Conservation (phyloP, 2,113 vertebrate species). For the Agapornis roseicollis region DNA sequence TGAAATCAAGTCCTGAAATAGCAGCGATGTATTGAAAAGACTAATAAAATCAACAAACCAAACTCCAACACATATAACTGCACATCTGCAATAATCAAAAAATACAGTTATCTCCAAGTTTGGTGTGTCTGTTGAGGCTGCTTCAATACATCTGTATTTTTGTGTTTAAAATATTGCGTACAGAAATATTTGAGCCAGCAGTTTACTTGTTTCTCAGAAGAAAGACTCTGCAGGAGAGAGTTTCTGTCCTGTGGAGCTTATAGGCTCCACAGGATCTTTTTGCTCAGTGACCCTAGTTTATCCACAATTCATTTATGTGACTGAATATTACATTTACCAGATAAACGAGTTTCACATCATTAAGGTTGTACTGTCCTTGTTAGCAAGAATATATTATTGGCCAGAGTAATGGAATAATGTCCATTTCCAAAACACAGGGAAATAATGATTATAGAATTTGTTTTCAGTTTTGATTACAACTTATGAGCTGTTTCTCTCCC, state of each 20-base stretch:
- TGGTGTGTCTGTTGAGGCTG: rapidly evolving
- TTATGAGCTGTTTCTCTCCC: background rate
- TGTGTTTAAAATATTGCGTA: slow-evolving; percentile 29
- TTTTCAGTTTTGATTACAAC: background rate
- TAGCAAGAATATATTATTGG: slow-evolving; percentile 19
- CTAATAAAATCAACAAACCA: background rate
- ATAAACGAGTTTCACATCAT: slow-evolving; percentile 45
- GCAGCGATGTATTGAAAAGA: background rate
- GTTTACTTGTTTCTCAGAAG: slow-evolving; percentile 56
- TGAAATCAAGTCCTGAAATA: background rate
- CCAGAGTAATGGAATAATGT: background rate
- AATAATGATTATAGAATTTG: background rate
- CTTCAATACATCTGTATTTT: background rate
- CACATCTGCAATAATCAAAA: background rate
- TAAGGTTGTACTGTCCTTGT: slow-evolving; percentile 34
- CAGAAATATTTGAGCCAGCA: slow-evolving; percentile 17
- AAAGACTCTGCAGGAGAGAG: slow-evolving; percentile 51
- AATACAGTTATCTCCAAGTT: background rate
- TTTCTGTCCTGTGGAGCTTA: slow-evolving; percentile 37
- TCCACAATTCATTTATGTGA: slow-evolving; percentile 50
- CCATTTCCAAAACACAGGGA: background rate
- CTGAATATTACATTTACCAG: background rate
- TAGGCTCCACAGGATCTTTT: slow-evolving; percentile 42
- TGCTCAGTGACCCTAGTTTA: slow-evolving; percentile 48
- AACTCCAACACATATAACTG: background rate